A percentile compares a stretch with the other conserved stretches of the same genome.
phyloP scores from a whole-genome alignment of 1,140 invertebrate species.

The Portunus trituberculatus region DNA sequence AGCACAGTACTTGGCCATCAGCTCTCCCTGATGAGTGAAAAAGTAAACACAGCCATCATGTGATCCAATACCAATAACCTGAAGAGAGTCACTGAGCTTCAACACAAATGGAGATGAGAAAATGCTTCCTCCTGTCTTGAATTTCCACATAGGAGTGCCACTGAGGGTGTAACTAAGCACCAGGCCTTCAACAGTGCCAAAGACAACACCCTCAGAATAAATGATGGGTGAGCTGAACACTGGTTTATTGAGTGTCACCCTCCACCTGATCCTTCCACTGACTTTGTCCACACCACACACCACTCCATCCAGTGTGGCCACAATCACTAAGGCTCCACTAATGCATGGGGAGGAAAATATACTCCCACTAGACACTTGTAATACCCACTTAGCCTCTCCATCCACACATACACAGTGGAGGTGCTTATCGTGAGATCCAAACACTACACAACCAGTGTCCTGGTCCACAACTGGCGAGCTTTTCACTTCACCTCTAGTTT shows the following conservation, averaged over 20 bases:
- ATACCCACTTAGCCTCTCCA: slow-evolving; percentile 38
- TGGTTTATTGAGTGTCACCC: slow-evolving; percentile 28
- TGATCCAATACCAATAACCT: slow-evolving; percentile 61
- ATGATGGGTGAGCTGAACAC: slow-evolving; percentile 54
- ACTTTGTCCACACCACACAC: slow-evolving; percentile 50
- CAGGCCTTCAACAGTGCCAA: slow-evolving; percentile 47
- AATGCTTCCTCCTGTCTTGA: slow-evolving; percentile 39
- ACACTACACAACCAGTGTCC: slow-evolving; percentile 51
- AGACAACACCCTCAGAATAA: slow-evolving; percentile 61
- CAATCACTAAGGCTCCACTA: slow-evolving; percentile 34
- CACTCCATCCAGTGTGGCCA: slow-evolving; percentile 63
- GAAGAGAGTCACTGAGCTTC: background rate
- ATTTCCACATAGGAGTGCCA: slow-evolving; percentile 57
- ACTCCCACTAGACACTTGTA: slow-evolving; percentile 53
- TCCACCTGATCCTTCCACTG: slow-evolving; percentile 42
- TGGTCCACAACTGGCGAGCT: slow-evolving; percentile 63
- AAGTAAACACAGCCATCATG: slow-evolving; percentile 65
- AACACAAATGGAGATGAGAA: slow-evolving; percentile 64
- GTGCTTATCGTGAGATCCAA: slow-evolving; percentile 68
- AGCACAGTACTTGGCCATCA: slow-evolving; percentile 27
- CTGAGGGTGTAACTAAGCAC: slow-evolving; percentile 53
- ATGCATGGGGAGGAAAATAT: slow-evolving; percentile 66
- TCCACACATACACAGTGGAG: slow-evolving; percentile 48
- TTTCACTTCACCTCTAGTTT: slow-evolving; percentile 55
- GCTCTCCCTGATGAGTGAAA: slow-evolving; percentile 45